Evolutionary conservation across 2,113 vertebrate species (phyloP).

Genomic region (Sitta europaea): DNA sequence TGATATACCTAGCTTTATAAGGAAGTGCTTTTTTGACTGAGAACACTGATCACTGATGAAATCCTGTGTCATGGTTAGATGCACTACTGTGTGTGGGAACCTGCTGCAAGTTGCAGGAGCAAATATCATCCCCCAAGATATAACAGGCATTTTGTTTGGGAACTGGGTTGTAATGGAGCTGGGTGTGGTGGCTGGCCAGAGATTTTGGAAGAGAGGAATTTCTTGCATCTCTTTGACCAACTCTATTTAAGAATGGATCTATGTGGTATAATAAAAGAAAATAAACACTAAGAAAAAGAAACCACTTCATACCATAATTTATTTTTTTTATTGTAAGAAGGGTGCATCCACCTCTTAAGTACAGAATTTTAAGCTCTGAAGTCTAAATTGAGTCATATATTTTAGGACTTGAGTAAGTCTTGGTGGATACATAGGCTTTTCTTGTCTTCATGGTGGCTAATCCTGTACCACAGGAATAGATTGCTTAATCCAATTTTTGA

Average conservation of each 20-base stretch:
- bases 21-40: conserved; percentile 6
- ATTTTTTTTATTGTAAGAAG: not conserved
- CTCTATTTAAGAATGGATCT: not conserved
- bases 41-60: not conserved
- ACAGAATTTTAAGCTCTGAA: not conserved
- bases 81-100: not conserved
- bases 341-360: not conserved
- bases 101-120: not conserved
- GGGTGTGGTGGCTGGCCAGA: not conserved
- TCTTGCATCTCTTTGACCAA: not conserved
- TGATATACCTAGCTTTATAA: not conserved
- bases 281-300: not conserved
- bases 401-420: not conserved
- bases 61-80: not conserved
- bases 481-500: not conserved
- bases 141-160: not conserved
- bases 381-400: not conserved
- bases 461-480: not conserved
- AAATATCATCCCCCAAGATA: not conserved
- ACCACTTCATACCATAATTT: not conserved
- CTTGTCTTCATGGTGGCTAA: rapidly evolving
- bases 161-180: not conserved
- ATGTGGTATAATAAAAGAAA: not conserved
- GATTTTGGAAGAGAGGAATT: not conserved
- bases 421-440: not conserved